phyloP scores from a whole-genome alignment of 1,140 invertebrate species.

The Leptinotarsa lineolata region DNA sequence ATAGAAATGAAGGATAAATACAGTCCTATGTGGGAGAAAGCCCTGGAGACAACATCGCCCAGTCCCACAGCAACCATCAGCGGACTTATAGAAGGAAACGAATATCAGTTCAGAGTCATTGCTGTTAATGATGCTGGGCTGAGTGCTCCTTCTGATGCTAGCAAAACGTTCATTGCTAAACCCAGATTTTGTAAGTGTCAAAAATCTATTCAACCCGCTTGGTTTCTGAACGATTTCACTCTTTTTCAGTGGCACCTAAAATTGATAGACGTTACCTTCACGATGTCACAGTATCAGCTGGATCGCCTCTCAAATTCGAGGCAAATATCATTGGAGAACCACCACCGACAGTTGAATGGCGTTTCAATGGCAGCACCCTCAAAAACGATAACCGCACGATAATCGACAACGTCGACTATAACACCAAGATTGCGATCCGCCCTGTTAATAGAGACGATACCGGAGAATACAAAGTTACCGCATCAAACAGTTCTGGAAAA shows the following conservation, averaged over 20 bases:
- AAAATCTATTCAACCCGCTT: background rate
- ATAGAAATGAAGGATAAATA: conserved; percentile 98
- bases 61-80: conserved; percentile 75
- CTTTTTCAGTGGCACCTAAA: conserved; percentile 80
- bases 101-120: conserved; percentile 98
- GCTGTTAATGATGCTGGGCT: conserved; percentile 94
- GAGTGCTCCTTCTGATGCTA: conserved; percentile 84
- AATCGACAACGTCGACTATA: conserved; percentile 86
- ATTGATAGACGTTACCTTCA: conserved; percentile 91
- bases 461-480: conserved; percentile 86
- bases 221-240: background rate
- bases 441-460: conserved; percentile 80
- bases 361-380: conserved; percentile 67
- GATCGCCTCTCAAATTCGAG: conserved; percentile 89
- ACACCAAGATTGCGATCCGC: conserved; percentile 83
- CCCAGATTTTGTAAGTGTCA: conserved; percentile 75
- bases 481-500: conserved; percentile 82
- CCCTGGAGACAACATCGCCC: conserved; percentile 75
- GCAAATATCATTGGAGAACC: conserved; percentile 91
- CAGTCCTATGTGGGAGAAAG: conserved; percentile 90
- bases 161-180: conserved; percentile 89
- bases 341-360: conserved; percentile 88
- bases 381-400: conserved; percentile 64
- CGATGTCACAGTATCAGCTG: conserved; percentile 88
- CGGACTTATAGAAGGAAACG: conserved; percentile 93